Percentiles rank a stretch among this genome's conserved stretches.
Evolutionary conservation across 2,113 vertebrate genomes (phyloP).

Genomic region (Ammospiza caudacuta): DNA sequence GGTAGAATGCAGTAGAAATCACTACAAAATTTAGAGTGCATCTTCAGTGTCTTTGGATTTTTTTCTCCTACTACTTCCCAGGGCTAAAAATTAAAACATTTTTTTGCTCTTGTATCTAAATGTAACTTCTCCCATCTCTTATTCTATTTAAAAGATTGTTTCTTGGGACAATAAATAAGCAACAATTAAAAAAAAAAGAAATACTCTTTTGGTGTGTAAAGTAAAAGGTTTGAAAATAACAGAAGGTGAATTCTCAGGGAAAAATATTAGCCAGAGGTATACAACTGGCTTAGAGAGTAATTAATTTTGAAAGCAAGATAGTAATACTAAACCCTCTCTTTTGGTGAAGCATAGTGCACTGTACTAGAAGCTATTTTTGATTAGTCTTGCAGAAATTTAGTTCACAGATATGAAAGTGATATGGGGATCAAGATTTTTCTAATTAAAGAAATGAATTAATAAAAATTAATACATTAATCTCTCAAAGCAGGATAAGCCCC

Average conservation of each 20-base stretch:
- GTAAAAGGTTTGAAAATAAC: not conserved
- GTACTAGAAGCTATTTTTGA: not conserved
- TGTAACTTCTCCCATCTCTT: not conserved
- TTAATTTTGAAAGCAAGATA: not conserved
- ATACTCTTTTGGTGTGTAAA: not conserved
- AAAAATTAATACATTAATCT: conserved; percentile 8
- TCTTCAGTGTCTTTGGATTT: not conserved
- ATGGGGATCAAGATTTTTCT: not conserved
- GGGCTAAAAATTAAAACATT: not conserved
- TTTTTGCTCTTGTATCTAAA: not conserved
- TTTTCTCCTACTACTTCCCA: not conserved
- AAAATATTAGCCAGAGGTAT: not conserved
- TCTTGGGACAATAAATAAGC: not conserved
- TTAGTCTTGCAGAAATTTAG: not conserved
- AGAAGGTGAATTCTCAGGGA: not conserved
- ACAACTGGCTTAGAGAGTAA: not conserved
- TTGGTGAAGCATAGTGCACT: not conserved
- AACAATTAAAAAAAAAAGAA: not conserved
- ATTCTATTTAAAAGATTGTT: not conserved
- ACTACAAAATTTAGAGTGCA: not conserved
- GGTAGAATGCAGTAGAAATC: not conserved
- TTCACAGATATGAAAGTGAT: not conserved
- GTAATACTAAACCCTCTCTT: not conserved
- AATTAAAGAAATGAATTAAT: conserved; percentile 38
- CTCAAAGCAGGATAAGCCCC: conserved; percentile 5